Base-by-base conservation (phyloP, 92 coral and sea anemone species). In the Hydrozoanthus gracilis region DNA sequence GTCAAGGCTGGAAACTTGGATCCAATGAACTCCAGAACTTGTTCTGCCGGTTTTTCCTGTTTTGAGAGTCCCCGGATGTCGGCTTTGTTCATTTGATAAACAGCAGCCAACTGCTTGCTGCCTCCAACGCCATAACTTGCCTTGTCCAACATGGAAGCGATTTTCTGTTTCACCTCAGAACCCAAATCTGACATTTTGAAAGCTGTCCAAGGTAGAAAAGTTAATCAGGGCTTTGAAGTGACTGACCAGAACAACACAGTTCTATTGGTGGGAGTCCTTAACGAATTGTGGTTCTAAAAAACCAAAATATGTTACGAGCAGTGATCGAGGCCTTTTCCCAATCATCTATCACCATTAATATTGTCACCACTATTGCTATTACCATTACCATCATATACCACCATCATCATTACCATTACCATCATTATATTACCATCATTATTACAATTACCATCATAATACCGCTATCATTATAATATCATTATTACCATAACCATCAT, bases 111-210 rank as follows among this genome's bases (percentile, higher is more conserved):
- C 55, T 73, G 77, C 11, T 73, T 73, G 49, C 55, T 73, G 0
- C 77, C 77, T n/a, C 77, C 77, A 10, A 73, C 77, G 39, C 77
- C 77, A 49, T 73, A 73, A 73, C 77, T 73, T 5, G 77, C 10
- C 15, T 73, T 45, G 58, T 73, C 77, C 58, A 73, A 55, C 77
- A 73, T 73, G 18, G 15, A 4, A 18, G 51, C 13, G 77, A 73
- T 11, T 48, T 46, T 73, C 18, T 73, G 77, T 55, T 73, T 73
- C 52, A 45, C 77, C n/a, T 73, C 77, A 17, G 16, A 6, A 6
- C 45, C 77, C 77, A 73, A 73, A 48, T 73, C 77, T n/a, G 54
- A 73, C 77, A 73, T 73, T 73, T 73, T 73, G 77, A 48, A 73
- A 14, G 52, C 77, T 73, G 77, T 13, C 27, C 6, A 27, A 27